Evolutionary conservation across 2,113 vertebrate genomes (phyloP).

Genomic region (Formicarius rufipectus): DNA sequence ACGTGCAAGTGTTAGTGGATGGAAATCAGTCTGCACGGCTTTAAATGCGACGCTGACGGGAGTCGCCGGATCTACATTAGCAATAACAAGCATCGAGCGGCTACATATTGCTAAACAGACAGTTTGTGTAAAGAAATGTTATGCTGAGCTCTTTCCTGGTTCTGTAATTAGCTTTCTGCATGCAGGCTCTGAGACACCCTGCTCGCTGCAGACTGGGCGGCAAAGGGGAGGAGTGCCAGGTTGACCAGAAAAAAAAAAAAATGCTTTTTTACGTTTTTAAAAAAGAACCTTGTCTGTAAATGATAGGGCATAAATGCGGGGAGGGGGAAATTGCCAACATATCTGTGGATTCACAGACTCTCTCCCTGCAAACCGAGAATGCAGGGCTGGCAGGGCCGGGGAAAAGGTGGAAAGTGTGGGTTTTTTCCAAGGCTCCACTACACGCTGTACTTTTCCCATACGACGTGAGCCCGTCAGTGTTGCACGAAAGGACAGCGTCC

Average conservation of each 20-base stretch:
- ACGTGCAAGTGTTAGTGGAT: neutral
- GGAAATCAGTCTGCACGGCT: neutral
- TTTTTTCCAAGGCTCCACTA: neutral
- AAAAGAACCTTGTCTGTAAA: neutral
- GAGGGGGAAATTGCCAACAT: neutral
- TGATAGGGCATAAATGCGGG: neutral
- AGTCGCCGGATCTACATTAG: neutral
- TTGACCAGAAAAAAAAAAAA: neutral
- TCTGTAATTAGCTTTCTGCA: slow-evolving; percentile 7
- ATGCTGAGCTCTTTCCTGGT: neutral
- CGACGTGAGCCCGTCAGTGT: neutral
- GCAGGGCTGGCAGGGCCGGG: neutral
- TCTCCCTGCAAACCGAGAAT: neutral
- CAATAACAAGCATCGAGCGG: slow-evolving; percentile 16
- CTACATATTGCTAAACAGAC: slow-evolving; percentile 17
- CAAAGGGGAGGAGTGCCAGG: neutral
- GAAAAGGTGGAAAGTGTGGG: neutral
- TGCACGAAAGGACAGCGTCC: neutral
- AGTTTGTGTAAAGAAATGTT: slow-evolving; percentile 35
- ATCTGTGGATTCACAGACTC: neutral
- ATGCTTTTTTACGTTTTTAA: neutral
- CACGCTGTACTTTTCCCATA: neutral
- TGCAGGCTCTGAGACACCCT: neutral
- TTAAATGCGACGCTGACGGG: neutral
- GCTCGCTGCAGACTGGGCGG: neutral